Evolutionary conservation across 2,797 vertebrate species (phyloP).

Genomic region (Protonibea diacanthus): DNA sequence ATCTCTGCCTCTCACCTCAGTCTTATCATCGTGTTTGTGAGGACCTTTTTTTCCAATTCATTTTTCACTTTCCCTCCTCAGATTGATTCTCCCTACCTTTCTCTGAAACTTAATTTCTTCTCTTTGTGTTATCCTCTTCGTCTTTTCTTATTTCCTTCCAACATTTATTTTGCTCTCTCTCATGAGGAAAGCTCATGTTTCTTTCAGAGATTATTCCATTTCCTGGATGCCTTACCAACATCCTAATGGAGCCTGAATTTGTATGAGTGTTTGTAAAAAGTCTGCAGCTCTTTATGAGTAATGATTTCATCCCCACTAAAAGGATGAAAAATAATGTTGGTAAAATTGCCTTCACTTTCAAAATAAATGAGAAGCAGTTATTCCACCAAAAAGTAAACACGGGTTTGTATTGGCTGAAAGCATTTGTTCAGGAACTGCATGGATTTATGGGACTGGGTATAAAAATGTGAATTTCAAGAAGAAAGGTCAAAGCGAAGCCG

Average conservation of each 20-base stretch:
- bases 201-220: constrained; percentile 17
- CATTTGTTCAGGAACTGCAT: too few relatives aligned
- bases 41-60: background rate
- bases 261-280: background rate
- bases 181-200: background rate
- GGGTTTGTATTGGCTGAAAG: too few relatives aligned
- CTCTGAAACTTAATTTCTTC: background rate
- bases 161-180: background rate
- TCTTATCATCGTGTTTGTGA: background rate
- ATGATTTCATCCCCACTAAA: background rate
- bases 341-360: background rate
- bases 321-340: background rate
- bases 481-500: too few relatives aligned
- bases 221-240: background rate
- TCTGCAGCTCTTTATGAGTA: background rate
- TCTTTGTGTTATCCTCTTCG: background rate
- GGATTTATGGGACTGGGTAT: too few relatives aligned
- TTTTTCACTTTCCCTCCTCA: background rate
- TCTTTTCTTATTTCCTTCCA: background rate
- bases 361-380: background rate
- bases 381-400: background rate
- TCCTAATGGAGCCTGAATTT: constrained; percentile 1
- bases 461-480: too few relatives aligned
- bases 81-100: too few relatives aligned
- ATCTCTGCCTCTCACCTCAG: background rate